Evolutionary conservation across 2,888 invertebrate genomes (phyloP), one percentile per base, ranked within the genome.

Genomic region (Dorcus parallelipipedus): DNA sequence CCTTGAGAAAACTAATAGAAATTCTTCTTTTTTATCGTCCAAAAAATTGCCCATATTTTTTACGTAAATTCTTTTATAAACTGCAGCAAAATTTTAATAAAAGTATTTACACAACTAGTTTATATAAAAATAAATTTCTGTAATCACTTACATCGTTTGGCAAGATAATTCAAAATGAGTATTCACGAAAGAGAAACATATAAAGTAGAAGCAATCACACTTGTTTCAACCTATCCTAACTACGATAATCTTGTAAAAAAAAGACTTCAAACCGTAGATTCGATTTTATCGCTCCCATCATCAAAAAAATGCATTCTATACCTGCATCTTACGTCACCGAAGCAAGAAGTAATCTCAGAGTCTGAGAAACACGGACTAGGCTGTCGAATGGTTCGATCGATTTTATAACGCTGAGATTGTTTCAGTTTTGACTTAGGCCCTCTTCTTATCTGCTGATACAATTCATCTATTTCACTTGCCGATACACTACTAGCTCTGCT

Each of bases 391-490:
- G 9, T 33, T 17, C 42, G 33, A n/a, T 47, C 49, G n/a, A 26
- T 49, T 33, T 52, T 40, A 47, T 57, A 59, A 38, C 50, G 55
- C 26, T 56, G 59, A 23, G 56, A 56, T 17, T 49, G 52, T 14
- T 49, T 52, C 17, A 52, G 55, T 47, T 60, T 60, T 75, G 54
- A 79, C 78, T 58, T 79, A 71, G 71, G 69, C 14, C 74, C 67
- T 65, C 84, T 79, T 10, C 84, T 81, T 47, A 89, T 88, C 69
- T 86, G 86, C 66, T 88, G 86, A 71, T 89, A 89, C 7, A 89
- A 77, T 70, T 88, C 88, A 69, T 89, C 89, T 51, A 89, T 78
- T 65, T 85, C 85, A 68, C 84, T 85, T 3, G 76, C 76, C 2
- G 76, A 79, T 0, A 82, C 83, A 3, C 84, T 84, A 62, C 84